Base-by-base conservation (phyloP, 2,113 vertebrate genomes). In the Felis chaus region DNA sequence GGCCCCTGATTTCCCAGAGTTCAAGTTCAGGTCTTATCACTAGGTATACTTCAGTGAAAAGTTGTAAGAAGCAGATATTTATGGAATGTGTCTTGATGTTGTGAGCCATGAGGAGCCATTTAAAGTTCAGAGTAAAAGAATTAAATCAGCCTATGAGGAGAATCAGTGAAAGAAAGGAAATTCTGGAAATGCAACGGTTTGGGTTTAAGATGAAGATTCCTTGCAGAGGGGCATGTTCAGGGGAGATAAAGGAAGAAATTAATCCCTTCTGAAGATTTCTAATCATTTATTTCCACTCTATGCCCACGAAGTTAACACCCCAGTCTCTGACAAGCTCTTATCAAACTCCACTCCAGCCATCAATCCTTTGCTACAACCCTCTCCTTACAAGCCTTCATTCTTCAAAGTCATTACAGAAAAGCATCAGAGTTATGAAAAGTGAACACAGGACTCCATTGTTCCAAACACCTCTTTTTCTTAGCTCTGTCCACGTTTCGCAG, bases 211-310 rank as follows among this genome's bases (percentile, higher is more conserved):
- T 41, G 39, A 94, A 92, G 36, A 81, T 55, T 84, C 31, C 25
- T 86, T 89, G 7, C 5, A 41, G 63, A 69, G 83, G 27, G 21
- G 19, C 5, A 73, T 78, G 36, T 94, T 96, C 48, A 89, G 21
- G 15, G 9, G 65, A 92, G n/a, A 86, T 65, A 95, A 93, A 96
- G 4, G 53, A 93, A 86, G 18, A 91, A 96, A 69, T 73, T 65
- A 83, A 85, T 80, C 23, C 21, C 80, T 69, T 68, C 69, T 66
- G 69, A n/a, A 94, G 86, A 57, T 85, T 65, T 86, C 29, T 45
- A 66, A 31, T 69, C 10, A 31, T 73, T 82, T 94, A 69, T n/a
- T 53, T 94, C 53, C 83, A 69, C 36, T 82, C 21, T 39, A 31
- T 45, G 21, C 33, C 33, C 21, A 66, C 39, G 82, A 76, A 73